Base-by-base conservation (phyloP, 1,140 invertebrate species). In the Araneus ventricosus region DNA sequence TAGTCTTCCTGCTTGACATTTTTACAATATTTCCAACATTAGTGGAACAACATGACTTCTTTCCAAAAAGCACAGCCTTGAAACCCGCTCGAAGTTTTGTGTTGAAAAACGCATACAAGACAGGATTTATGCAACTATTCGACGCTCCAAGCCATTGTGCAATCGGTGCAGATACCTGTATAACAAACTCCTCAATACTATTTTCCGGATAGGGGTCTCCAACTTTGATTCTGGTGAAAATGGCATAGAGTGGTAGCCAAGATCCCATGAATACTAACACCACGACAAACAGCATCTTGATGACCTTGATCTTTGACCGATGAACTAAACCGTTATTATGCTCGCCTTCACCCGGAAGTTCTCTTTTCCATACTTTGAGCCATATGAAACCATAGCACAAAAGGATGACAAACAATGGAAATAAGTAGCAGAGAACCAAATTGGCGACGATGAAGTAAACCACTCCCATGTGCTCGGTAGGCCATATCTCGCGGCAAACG, bases 281-380 rank as follows among this genome's bases (percentile, higher is more conserved):
- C 0, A 99, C 99, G 0, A 98, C 97, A 0, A 99, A 97, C 90
- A 99, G 96, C 99, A 99, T 99, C 95, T 99, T 99, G 6, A 99
- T 91, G 14, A 93, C 82, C 39, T 94, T 95, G 37, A 95, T 84
- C 96, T 98, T 99, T 20, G 98, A 98, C 95, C 98, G 98, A 94
- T 98, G 98, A 39, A 95, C 95, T 80, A 96, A 95, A 20, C 94
- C 93, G 0, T 97, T 98, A 95, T 98, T 98, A 95, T 98, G 98
- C 1, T 98, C 97, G 94, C 59, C 88, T 90, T 98, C 98, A 0
- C 97, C 98, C 0, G 98, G 98, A 92, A 99, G 98, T 90, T 97
- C 96, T 22, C 98, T 96, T 61, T 97, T 97, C 96, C 97, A 99
- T 0, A 99, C 98, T 93, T 98, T 98, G 93, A 98, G 97, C 97